Percentiles rank a stretch among this genome's conserved stretches.
Evolutionary conservation across 2,888 invertebrate species (phyloP).

Genomic region (Allophyes oxyacanthae): DNA sequence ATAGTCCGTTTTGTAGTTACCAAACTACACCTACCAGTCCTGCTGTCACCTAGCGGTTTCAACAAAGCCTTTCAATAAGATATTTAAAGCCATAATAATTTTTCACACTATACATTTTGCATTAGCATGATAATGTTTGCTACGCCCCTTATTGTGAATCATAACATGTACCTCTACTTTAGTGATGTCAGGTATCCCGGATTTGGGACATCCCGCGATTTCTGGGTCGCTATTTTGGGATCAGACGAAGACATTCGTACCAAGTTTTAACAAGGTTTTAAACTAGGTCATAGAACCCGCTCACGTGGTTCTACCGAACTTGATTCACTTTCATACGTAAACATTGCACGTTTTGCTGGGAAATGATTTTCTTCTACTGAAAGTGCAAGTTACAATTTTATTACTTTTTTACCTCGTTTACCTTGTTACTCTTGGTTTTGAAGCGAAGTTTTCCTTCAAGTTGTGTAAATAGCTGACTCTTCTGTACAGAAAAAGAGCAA

Average conservation of each 20-base stretch:
- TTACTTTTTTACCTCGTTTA: slow-evolving; percentile 20
- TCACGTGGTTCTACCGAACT: slow-evolving; percentile 24
- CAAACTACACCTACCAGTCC: too few relatives aligned
- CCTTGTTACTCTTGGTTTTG: neutral
- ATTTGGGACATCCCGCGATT: slow-evolving; percentile 5
- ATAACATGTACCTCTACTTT: slow-evolving; percentile 30
- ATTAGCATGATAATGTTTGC: slow-evolving; percentile 66
- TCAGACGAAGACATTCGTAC: slow-evolving; percentile 15
- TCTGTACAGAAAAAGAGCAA: too few relatives aligned
- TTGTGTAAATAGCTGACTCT: too few relatives aligned
- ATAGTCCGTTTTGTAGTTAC: too few relatives aligned
- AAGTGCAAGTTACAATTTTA: slow-evolving; percentile 9
- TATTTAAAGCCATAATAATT: slow-evolving; percentile 26
- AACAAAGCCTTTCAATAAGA: slow-evolving; percentile 9
- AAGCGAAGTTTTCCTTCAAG: too few relatives aligned
- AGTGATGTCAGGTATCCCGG: slow-evolving; percentile 35
- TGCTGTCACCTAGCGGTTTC: neutral
- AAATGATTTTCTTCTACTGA: slow-evolving; percentile 20
- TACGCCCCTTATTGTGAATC: slow-evolving; percentile 59
- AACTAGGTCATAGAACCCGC: slow-evolving; percentile 35
- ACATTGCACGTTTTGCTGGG: slow-evolving; percentile 33
- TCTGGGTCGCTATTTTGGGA: slow-evolving; percentile 14
- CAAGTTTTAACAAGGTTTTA: slow-evolving; percentile 39
- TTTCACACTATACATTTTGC: slow-evolving; percentile 45
- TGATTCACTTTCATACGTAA: slow-evolving; percentile 32